A percentile compares a stretch with the other conserved stretches of the same genome.
phyloP scores from a whole-genome alignment of 92 coral and sea anemone species.

The Siderastrea siderea region DNA sequence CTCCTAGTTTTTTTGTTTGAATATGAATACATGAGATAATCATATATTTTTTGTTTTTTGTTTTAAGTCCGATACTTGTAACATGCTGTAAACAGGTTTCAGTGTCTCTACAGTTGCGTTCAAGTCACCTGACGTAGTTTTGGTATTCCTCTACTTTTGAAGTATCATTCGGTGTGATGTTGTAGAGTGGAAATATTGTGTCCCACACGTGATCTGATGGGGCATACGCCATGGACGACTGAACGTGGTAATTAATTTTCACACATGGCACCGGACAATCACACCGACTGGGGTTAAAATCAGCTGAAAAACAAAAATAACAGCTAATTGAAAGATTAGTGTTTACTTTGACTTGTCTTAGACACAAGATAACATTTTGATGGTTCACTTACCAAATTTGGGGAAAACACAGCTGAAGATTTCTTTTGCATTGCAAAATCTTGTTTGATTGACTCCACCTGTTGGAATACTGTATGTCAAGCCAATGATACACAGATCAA shows the following conservation, averaged over 20 bases:
- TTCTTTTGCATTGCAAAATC: constrained; percentile 37
- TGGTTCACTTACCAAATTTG: constrained; percentile 33
- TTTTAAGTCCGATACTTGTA: too few relatives aligned
- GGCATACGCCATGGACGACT: constrained; percentile 57
- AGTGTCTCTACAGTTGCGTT: neutral
- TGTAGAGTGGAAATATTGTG: constrained; percentile 29
- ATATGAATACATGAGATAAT: too few relatives aligned
- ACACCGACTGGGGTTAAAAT: constrained; percentile 50
- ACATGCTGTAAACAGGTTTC: neutral
- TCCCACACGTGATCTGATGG: constrained; percentile 71
- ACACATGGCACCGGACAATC: constrained; percentile 69
- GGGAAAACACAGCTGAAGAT: constrained; percentile 46
- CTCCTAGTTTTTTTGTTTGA: too few relatives aligned
- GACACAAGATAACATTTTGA: neutral
- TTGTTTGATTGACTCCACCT: constrained; percentile 42
- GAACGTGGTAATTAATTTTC: constrained; percentile 35
- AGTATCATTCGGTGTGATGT: constrained; percentile 40
- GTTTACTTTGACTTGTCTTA: neutral
- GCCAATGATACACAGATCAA: too few relatives aligned
- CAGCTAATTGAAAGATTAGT: too few relatives aligned
- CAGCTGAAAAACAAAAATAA: constrained; percentile 1
- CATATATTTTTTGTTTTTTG: too few relatives aligned
- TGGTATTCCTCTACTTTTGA: constrained; percentile 35
- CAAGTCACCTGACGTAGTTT: constrained; percentile 46
- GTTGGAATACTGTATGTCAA: constrained; percentile 10